Percentiles rank a stretch among this genome's conserved stretches.
Evolutionary conservation across 1,140 invertebrate genomes (phyloP).

Genomic region (Batillaria attramentaria): DNA sequence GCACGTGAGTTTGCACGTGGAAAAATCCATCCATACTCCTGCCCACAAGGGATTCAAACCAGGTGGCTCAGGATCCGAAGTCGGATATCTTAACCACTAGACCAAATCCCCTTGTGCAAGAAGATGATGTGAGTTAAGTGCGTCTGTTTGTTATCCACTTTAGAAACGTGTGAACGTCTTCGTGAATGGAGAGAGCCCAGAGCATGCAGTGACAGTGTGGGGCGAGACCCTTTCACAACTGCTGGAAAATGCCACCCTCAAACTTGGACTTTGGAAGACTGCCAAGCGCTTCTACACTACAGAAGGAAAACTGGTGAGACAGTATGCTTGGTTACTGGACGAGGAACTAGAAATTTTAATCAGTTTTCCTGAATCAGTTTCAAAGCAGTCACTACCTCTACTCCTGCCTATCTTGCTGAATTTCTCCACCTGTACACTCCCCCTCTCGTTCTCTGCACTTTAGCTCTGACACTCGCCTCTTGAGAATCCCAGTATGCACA

Average conservation of each 20-base stretch:
- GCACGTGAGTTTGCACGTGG: too few species aligned
- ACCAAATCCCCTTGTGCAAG: too few species aligned
- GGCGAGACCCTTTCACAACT: constrained; percentile 67
- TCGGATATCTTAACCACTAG: too few species aligned
- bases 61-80: too few species aligned
- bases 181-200: constrained; percentile 68
- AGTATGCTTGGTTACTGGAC: neutral
- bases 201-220: constrained; percentile 66
- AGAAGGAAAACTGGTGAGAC: constrained; percentile 65
- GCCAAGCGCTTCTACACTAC: constrained; percentile 65
- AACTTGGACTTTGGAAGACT: constrained; percentile 66
- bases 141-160: constrained; percentile 32
- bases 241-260: constrained; percentile 62
- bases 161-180: constrained; percentile 69
- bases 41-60: too few species aligned
- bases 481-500: too few species aligned
- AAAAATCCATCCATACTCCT: too few species aligned
- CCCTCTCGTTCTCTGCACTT: too few species aligned
- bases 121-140: constrained; percentile 9
- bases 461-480: too few species aligned
- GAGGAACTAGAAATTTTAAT: neutral
- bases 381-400: neutral
- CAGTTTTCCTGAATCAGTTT: neutral
- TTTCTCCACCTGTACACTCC: too few species aligned
- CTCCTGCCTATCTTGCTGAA: too few species aligned